Evolutionary conservation across 1,140 invertebrate genomes (phyloP), one percentile per base, ranked within the genome.

Genomic region (Oryzaephilus surinamensis): DNA sequence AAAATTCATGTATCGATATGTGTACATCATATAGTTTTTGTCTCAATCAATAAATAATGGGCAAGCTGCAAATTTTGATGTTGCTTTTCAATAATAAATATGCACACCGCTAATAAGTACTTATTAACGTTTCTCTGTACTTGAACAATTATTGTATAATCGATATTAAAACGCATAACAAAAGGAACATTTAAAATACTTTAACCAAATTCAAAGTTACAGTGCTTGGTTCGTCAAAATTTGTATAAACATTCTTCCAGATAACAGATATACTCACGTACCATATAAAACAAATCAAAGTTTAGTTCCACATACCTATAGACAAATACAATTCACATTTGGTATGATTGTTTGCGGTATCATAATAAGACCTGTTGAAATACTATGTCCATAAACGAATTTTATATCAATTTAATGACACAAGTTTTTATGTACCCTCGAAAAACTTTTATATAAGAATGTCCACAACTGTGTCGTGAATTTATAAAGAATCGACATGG

Each of bases 381-480:
- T 41, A 33, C 30, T 27, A 34, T 33, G 30, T 28, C 32, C 38
- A 33, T 41, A 34, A 32, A 19, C 6, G 32, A 41, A 28, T 33
- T 41, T 41, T 33, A 32, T 41, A 32, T 32, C 38, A 41, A 24
- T 41, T 41, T 38, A 41, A 34, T 41, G 38, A 41, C 32, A 41
- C 38, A 34, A 41, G 32, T 41, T 34, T 32, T 41, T 38, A 24
- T 41, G 27, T 14, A 19, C 32, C 14, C 32, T 6, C 11, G 23
- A 29, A 38, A 38, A n/a, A n/a, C n/a, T n/a, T n/a, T n/a, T 38
- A 30, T 38, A 38, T 38, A 30, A 38, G 36, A 38, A 16, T 29
- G 36, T 38, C 29, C 30, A 36, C n/a, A n/a, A 38, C 17, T 38
- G 36, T 38, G 36, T 38, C 18, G 36, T 31, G 36, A 38, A 38